These are phyloP conservation scores for Caenorhabditis japonica DNA, from an alignment of 2,888 invertebrate genomes.

Conservation along the genomic window DNA sequence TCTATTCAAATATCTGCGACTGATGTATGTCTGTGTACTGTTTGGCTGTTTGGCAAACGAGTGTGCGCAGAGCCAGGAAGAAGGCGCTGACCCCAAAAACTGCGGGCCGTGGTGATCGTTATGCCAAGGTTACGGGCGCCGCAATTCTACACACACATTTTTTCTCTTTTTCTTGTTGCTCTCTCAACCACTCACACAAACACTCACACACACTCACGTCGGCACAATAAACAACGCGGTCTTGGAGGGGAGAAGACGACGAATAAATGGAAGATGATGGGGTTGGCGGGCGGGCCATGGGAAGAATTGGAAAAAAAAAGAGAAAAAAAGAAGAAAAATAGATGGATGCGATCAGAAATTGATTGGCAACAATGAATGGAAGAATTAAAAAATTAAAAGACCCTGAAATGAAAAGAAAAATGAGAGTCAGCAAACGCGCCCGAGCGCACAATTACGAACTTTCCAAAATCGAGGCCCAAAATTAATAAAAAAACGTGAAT, in stretches of 20 bases:
- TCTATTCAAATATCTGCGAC: too few relatives aligned
- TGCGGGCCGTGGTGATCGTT: slow-evolving; percentile 23
- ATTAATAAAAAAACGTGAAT: too few relatives aligned
- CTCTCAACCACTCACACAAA: neutral
- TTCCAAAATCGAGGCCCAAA: too few relatives aligned
- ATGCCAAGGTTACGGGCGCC: slow-evolving; percentile 53
- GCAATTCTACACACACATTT: slow-evolving; percentile 19
- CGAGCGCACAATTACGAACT: too few relatives aligned
- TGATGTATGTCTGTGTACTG: slow-evolving; percentile 21
- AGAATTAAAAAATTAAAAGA: neutral
- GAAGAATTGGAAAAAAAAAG: slow-evolving; percentile 12
- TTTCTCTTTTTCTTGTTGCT: slow-evolving; percentile 4
- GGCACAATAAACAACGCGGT: slow-evolving; percentile 44
- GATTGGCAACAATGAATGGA: neutral
- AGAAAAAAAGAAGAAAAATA: slow-evolving; percentile 6
- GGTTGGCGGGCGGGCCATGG: slow-evolving; percentile 4
- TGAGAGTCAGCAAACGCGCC: too few relatives aligned
- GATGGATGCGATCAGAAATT: neutral
- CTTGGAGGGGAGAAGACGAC: neutral
- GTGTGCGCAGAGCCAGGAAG: slow-evolving; percentile 16
- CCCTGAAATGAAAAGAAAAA: too few relatives aligned
- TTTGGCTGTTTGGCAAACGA: neutral
- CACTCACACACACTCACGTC: slow-evolving; percentile 14
- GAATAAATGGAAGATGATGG: slow-evolving; percentile 23
- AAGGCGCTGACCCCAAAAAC: slow-evolving; percentile 35